Percentiles rank a stretch among this genome's conserved stretches.
These are phyloP conservation scores for Oncorhynchus masou DNA, from an alignment of 2,113 vertebrate species.

Conservation along the genomic window DNA sequence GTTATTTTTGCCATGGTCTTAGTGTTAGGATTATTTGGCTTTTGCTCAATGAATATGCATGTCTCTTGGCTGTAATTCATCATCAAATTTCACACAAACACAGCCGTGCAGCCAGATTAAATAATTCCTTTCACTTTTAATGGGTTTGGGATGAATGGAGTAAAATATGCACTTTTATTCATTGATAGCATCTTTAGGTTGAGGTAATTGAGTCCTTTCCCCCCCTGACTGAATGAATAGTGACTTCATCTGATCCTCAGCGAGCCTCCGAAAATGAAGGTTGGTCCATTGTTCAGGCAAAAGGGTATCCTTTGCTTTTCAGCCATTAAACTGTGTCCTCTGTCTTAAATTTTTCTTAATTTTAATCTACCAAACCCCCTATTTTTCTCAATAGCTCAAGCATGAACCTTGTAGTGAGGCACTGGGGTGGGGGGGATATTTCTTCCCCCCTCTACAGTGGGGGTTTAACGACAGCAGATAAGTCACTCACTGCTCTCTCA, in stretches of 20 bases:
- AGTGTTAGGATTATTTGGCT: conserved; percentile 44
- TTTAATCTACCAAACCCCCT: conserved; percentile 80
- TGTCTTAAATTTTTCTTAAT: conserved; percentile 94
- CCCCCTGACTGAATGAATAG: conserved; percentile 93
- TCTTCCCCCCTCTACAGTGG: conserved; percentile 15
- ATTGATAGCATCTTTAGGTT: conserved; percentile 98
- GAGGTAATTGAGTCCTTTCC: conserved; percentile 97
- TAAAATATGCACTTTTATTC: conserved; percentile 98
- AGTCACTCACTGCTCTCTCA: conserved; percentile 63
- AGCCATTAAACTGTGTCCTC: conserved; percentile 85
- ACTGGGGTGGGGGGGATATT: conserved; percentile 36
- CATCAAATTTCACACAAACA: conserved; percentile 66
- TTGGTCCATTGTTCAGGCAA: conserved; percentile 85
- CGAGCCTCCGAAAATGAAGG: conserved; percentile 84
- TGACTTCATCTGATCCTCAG: conserved; percentile 90
- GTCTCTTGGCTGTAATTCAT: conserved; percentile 43
- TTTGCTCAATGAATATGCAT: conserved; percentile 63
- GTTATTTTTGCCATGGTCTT: conserved; percentile 11
- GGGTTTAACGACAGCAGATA: conserved; percentile 67
- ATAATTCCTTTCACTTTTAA: conserved; percentile 97
- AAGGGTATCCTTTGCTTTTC: conserved; percentile 83
- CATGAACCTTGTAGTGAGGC: conserved; percentile 68
- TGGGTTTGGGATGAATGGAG: conserved; percentile 92
- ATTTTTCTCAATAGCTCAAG: conserved; percentile 74
- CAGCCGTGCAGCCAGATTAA: conserved; percentile 86